Evolutionary conservation across 1,140 invertebrate species (phyloP).

Genomic region (Euwallacea similis): DNA sequence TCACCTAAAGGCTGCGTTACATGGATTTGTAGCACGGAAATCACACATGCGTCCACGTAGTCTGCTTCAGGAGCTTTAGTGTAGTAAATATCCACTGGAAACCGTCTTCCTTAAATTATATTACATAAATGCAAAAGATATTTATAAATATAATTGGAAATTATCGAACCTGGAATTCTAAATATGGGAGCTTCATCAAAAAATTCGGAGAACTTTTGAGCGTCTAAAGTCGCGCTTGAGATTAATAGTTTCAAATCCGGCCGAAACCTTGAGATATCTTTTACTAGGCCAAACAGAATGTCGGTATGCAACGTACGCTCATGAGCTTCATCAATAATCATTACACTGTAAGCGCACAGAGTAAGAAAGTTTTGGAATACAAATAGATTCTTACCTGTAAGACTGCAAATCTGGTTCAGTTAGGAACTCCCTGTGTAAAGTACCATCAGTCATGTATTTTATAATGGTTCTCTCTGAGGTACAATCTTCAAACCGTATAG

Average conservation of each 20-base stretch:
- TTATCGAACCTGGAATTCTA: slow-evolving; percentile 73
- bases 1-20: slow-evolving; percentile 94
- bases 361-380: not conserved
- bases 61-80: slow-evolving; percentile 99
- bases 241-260: slow-evolving; percentile 95
- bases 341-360: slow-evolving; percentile 68
- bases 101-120: slow-evolving; percentile 63
- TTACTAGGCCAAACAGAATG: slow-evolving; percentile 96
- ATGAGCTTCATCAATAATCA: slow-evolving; percentile 99
- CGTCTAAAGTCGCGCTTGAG: slow-evolving; percentile 97
- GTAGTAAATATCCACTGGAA: slow-evolving; percentile 96
- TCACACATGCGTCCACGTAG: slow-evolving; percentile 96
- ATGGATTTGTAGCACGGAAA: slow-evolving; percentile 97
- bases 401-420: slow-evolving; percentile 93
- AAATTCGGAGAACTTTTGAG: slow-evolving; percentile 97
- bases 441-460: slow-evolving; percentile 99
- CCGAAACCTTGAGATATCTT: slow-evolving; percentile 95
- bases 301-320: slow-evolving; percentile 98
- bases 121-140: not conserved
- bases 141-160: not conserved
- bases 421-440: slow-evolving; percentile 94
- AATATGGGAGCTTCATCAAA: slow-evolving; percentile 99
- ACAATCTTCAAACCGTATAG: slow-evolving; percentile 99
- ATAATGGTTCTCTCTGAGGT: slow-evolving; percentile 94
- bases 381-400: slow-evolving; percentile 58